phyloP scores from a whole-genome alignment of 2,113 vertebrate species.

The Trinectes maculatus region DNA sequence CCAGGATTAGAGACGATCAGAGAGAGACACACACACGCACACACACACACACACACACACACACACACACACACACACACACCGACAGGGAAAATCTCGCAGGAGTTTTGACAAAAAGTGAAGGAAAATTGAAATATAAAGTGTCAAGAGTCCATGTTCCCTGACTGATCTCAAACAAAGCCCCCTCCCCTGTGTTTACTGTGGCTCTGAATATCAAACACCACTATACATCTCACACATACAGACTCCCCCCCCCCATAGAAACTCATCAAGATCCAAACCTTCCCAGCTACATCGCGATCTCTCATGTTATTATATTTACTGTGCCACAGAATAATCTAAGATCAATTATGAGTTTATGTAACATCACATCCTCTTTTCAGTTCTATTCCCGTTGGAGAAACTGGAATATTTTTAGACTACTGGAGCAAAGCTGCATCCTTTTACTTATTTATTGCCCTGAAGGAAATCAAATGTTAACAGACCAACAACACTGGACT shows the following conservation, averaged over 20 bases:
- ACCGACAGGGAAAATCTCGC: not conserved
- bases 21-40: not conserved
- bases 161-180: not conserved
- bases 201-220: not conserved
- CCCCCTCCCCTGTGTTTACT: not conserved
- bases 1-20: conserved; percentile 25
- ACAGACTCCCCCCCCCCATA: not conserved
- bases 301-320: too few species aligned
- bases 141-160: not conserved
- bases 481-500: not conserved
- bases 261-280: too few species aligned
- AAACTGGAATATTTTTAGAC: too few species aligned
- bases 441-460: not conserved
- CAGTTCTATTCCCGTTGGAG: too few species aligned
- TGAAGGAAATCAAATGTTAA: conserved; percentile 1
- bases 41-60: not conserved
- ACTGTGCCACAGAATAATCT: not conserved
- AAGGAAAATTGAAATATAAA: not conserved
- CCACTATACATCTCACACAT: not conserved
- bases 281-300: too few species aligned
- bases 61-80: conserved; percentile 3
- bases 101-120: not conserved
- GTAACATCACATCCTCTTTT: not conserved
- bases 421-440: not conserved
- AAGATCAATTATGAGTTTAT: not conserved